phyloP scores from a whole-genome alignment of 23 tunicate genomes.

The Halocynthia roretzi region DNA sequence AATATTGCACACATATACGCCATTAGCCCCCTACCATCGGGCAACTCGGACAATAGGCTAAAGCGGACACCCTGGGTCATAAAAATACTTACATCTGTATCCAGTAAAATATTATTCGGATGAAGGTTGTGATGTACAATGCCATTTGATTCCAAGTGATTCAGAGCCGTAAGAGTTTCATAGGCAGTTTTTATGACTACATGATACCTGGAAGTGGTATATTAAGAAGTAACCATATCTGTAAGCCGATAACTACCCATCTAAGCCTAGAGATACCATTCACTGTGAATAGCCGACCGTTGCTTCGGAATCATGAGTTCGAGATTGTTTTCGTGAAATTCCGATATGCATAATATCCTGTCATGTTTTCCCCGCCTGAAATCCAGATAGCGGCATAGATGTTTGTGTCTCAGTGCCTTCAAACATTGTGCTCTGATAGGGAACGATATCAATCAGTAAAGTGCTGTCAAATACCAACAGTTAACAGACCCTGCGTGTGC shows the following conservation, averaged over 20 bases:
- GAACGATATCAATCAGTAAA: background rate
- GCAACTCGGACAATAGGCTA: no score
- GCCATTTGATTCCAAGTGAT: conserved; percentile 32
- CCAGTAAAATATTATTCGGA: conserved; percentile 49
- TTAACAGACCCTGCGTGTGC: no score
- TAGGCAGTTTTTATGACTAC: conserved; percentile 16
- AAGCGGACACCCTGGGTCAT: no score
- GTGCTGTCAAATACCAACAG: background rate
- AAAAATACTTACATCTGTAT: conserved; percentile 19
- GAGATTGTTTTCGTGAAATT: conserved; percentile 35
- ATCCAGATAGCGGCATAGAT: conserved; percentile 72
- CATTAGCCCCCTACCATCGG: no score
- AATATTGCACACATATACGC: no score
- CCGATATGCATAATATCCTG: conserved; percentile 75
- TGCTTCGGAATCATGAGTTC: conserved; percentile 19
- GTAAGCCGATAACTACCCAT: no score
- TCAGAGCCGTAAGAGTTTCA: conserved; percentile 44
- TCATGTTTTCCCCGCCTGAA: conserved; percentile 67
- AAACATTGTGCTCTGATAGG: conserved; percentile 40
- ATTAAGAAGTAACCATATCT: background rate
- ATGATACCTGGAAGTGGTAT: conserved; percentile 9
- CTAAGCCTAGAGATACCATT: conserved; percentile 2
- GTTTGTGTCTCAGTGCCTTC: conserved; percentile 47
- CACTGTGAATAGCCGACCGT: conserved; percentile 17
- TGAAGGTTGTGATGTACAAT: conserved; percentile 43